These are phyloP conservation scores for Cryptocephalus primarius DNA, from an alignment of 2,888 invertebrate genomes.

Conservation along the genomic window DNA sequence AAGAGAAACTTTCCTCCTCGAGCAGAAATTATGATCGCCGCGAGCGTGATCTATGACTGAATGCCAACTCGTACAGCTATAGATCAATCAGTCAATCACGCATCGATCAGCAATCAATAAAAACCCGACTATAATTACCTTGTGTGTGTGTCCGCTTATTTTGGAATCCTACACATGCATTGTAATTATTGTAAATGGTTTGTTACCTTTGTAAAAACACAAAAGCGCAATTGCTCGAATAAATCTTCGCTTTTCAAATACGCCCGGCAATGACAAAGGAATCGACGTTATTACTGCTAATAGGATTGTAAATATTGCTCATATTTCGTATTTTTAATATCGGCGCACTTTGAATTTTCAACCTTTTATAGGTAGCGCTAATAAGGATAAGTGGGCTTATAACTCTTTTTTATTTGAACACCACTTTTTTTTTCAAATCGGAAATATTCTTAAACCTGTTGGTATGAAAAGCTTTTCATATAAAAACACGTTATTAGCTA, in stretches of 20 bases:
- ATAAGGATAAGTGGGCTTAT: neutral
- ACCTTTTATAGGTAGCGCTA: constrained; percentile 17
- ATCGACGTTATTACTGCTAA: constrained; percentile 24
- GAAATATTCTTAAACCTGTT: too few relatives aligned
- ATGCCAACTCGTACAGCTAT: constrained; percentile 33
- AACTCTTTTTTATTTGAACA: neutral
- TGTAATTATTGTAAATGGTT: constrained; percentile 36
- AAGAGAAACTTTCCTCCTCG: neutral
- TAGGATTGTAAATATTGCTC: constrained; percentile 22
- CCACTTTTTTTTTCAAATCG: too few relatives aligned
- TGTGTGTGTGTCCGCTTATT: constrained; percentile 23
- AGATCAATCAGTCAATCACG: constrained; percentile 38
- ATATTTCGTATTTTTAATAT: constrained; percentile 25
- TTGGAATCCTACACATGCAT: constrained; percentile 37
- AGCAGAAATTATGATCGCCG: constrained; percentile 2
- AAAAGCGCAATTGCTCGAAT: constrained; percentile 28
- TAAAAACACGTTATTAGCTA: too few relatives aligned
- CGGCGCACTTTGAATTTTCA: constrained; percentile 15
- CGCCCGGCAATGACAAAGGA: constrained; percentile 18
- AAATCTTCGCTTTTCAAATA: constrained; percentile 26
- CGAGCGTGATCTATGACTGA: constrained; percentile 34
- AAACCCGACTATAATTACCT: constrained; percentile 30
- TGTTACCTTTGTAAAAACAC: constrained; percentile 20
- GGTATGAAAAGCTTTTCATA: too few relatives aligned
- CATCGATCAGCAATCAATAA: constrained; percentile 34